These are phyloP conservation scores for Melieria crassipennis DNA, from an alignment of 2,888 invertebrate genomes.

Conservation along the genomic window DNA sequence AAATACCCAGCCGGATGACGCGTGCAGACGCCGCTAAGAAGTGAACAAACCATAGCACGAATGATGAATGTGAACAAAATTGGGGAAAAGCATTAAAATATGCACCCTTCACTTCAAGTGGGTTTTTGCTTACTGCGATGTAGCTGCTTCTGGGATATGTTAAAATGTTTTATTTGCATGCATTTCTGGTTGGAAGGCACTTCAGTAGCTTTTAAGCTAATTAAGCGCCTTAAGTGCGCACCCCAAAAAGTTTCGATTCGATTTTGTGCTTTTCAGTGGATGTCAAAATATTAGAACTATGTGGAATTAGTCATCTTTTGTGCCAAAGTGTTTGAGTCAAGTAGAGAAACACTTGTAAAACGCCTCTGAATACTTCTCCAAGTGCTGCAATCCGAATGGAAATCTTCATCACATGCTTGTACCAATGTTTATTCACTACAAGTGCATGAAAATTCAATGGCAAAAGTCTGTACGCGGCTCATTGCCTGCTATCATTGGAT, in stretches of 20 bases:
- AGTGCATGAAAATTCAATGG: too few relatives aligned
- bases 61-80: neutral
- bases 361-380: too few relatives aligned
- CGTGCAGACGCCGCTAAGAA: neutral
- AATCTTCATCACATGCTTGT: too few relatives aligned
- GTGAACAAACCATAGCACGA: neutral
- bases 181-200: neutral
- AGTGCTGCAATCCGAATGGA: too few relatives aligned
- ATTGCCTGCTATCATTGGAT: too few relatives aligned
- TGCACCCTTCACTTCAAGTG: conserved; percentile 11
- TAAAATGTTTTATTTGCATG: neutral
- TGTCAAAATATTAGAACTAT: conserved; percentile 9
- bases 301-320: neutral
- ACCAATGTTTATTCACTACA: too few relatives aligned
- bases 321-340: neutral
- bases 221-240: conserved; percentile 19
- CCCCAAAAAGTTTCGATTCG: neutral
- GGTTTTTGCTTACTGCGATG: neutral
- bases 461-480: too few relatives aligned
- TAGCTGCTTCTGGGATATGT: neutral
- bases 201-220: conserved; percentile 25
- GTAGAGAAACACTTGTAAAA: too few relatives aligned
- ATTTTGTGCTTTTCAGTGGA: conserved; percentile 6
- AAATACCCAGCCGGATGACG: conserved; percentile 14
- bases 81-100: neutral